Conservation (phyloP, 1,140 invertebrate genomes). For the Aleiodes sp. region DNA sequence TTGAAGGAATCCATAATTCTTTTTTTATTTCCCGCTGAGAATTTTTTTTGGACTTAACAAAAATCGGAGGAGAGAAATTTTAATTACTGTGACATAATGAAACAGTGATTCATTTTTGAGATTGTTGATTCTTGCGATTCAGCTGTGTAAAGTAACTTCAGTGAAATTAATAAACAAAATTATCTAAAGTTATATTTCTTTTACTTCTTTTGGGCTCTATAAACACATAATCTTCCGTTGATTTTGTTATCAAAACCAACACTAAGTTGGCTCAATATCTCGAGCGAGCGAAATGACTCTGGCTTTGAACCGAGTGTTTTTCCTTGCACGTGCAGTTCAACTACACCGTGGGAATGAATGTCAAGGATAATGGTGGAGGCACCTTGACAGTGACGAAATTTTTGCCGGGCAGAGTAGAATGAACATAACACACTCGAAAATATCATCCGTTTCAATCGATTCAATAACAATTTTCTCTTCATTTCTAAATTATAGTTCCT, state of each 20-base stretch:
- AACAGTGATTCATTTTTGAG: neutral
- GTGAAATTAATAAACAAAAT: neutral
- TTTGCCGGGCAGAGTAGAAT: neutral
- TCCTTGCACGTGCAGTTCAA: neutral
- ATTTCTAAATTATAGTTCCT: no score
- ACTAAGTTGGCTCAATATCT: neutral
- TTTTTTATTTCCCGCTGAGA: no score
- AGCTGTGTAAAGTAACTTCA: neutral
- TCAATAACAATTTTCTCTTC: no score
- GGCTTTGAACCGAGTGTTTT: conserved; percentile 47
- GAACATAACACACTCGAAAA: no score
- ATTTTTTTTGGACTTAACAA: no score
- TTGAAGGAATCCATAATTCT: no score
- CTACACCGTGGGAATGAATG: conserved; percentile 39
- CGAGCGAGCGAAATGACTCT: conserved; percentile 38
- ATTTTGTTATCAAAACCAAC: neutral
- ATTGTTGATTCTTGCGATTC: neutral
- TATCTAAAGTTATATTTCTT: no score
- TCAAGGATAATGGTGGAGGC: neutral
- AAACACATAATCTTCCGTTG: no score
- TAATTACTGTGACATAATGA: neutral
- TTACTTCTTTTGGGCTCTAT: no score
- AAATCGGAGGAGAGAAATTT: no score
- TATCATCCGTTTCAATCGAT: no score
- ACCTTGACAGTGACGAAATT: neutral